Percentiles rank a stretch among this genome's conserved stretches.
phyloP scores from a whole-genome alignment of 2,797 vertebrate genomes.

The Chaenodraco wilsoni region DNA sequence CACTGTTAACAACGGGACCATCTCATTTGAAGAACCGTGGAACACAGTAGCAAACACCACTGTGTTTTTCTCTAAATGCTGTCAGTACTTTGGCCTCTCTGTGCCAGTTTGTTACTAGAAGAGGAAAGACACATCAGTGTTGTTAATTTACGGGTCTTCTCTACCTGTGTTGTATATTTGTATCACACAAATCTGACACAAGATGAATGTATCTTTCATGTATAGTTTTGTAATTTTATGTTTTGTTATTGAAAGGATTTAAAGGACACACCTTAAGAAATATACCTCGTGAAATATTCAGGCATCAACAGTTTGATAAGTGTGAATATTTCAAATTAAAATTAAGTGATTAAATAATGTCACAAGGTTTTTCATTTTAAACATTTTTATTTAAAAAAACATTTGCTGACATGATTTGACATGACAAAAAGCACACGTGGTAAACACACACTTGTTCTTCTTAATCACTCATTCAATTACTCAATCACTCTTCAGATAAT shows the following conservation, averaged over 20 bases:
- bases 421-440: conserved; percentile 39
- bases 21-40: conserved; percentile 83
- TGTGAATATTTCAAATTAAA: conserved; percentile 50
- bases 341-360: background rate
- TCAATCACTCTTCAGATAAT: conserved; percentile 39
- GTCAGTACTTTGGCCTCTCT: conserved; percentile 86
- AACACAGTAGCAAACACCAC: conserved; percentile 58
- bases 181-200: conserved; percentile 44
- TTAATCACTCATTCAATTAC: conserved; percentile 23
- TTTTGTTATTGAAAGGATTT: conserved; percentile 34
- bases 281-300: conserved; percentile 31
- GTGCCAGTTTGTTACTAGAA: conserved; percentile 68
- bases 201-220: conserved; percentile 31
- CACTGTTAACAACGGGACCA: conserved; percentile 70
- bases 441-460: conserved; percentile 44
- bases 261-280: conserved; percentile 7
- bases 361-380: conserved; percentile 6
- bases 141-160: background rate
- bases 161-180: conserved; percentile 42
- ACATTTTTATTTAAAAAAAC: conserved; percentile 69
- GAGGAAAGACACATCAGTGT: background rate
- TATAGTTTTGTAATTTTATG: conserved; percentile 51
- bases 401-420: conserved; percentile 41
- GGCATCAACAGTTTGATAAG: conserved; percentile 27
- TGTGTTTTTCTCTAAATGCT: conserved; percentile 83